Evolutionary conservation across 2,888 invertebrate genomes (phyloP).

Genomic region (Plagodis dolabraria): DNA sequence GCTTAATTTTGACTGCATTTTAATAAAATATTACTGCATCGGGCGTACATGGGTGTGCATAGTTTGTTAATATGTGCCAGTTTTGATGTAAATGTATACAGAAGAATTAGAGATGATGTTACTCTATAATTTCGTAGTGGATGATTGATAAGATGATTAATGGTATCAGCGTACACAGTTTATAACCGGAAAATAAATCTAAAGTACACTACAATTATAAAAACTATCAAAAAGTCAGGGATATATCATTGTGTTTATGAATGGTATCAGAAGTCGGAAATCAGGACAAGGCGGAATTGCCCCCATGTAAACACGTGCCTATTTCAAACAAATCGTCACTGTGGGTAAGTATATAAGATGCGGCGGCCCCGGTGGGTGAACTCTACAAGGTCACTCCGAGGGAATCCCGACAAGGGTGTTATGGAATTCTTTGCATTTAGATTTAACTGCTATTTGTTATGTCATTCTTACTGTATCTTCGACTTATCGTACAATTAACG

Average conservation of each 20-base stretch:
- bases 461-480: conserved; percentile 29
- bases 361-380: conserved; percentile 63
- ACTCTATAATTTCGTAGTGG: too few species aligned
- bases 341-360: conserved; percentile 64
- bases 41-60: too few species aligned
- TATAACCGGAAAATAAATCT: too few species aligned
- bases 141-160: too few species aligned
- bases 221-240: too few species aligned
- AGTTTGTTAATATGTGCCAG: too few species aligned
- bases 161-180: too few species aligned
- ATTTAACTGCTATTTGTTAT: conserved; percentile 34
- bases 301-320: conserved; percentile 39
- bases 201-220: too few species aligned
- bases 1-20: too few species aligned
- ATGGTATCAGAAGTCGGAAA: conserved; percentile 10
- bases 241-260: not conserved
- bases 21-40: too few species aligned
- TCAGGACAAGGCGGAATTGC: conserved; percentile 16
- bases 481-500: conserved; percentile 26
- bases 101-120: too few species aligned
- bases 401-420: conserved; percentile 62
- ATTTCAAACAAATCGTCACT: conserved; percentile 53
- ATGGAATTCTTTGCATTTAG: conserved; percentile 58
- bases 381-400: conserved; percentile 65
- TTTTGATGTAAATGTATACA: too few species aligned